Conservation (phyloP, 2,888 invertebrate species). For the Mythimna loreyi region DNA sequence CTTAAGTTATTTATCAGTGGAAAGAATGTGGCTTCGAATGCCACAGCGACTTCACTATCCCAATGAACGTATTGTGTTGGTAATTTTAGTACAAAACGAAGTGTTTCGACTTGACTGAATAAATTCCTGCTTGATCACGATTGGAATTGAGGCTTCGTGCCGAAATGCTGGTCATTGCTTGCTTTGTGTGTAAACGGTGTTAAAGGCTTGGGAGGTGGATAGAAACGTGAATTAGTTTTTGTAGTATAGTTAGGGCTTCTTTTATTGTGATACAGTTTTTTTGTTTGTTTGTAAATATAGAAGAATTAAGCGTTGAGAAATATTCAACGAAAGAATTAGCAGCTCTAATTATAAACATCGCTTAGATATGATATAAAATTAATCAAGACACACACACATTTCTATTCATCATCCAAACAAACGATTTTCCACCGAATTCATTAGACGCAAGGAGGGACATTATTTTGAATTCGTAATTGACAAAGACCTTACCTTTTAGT, state of each 20-base stretch:
- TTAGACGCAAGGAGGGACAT: slow-evolving; percentile 37
- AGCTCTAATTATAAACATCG: background rate
- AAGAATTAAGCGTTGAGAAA: background rate
- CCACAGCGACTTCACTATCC: slow-evolving; percentile 40
- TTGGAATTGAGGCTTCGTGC: slow-evolving; percentile 51
- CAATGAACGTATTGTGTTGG: slow-evolving; percentile 46
- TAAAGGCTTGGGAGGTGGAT: slow-evolving; percentile 18
- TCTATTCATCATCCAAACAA: slow-evolving; percentile 36
- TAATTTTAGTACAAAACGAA: slow-evolving; percentile 58
- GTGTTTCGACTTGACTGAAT: slow-evolving; percentile 61
- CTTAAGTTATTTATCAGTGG: slow-evolving; percentile 50
- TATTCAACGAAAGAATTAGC: background rate
- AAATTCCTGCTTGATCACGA: slow-evolving; percentile 64
- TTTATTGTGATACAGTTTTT: background rate
- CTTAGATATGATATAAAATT: background rate
- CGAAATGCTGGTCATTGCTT: slow-evolving; percentile 58
- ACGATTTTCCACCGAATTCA: slow-evolving; percentile 34
- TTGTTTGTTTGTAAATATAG: background rate
- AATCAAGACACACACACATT: slow-evolving; percentile 21
- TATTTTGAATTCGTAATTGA: slow-evolving; percentile 56
- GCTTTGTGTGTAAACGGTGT: slow-evolving; percentile 51
- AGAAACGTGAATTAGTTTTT: slow-evolving; percentile 22
- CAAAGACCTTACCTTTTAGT: slow-evolving; percentile 49
- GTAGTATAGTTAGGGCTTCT: background rate
- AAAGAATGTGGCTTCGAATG: slow-evolving; percentile 54